Percentiles rank a stretch among this genome's conserved stretches.
Evolutionary conservation across 2,888 invertebrate species (phyloP).

Genomic region (Phaonia tiefii): DNA sequence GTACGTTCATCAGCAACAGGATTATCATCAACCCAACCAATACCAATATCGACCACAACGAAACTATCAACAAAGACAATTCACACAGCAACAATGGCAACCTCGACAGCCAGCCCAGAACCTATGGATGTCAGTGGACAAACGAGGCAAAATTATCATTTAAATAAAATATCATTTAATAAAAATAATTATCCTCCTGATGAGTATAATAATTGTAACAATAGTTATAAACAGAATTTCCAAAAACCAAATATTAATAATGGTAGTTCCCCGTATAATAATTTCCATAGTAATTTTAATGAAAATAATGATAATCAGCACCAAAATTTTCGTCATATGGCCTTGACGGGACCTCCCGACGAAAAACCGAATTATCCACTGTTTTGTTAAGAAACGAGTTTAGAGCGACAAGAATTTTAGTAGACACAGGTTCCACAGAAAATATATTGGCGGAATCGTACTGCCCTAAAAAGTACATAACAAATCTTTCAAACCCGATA

Average conservation of each 20-base stretch:
- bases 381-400: too few species aligned
- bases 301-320: not conserved
- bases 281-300: not conserved
- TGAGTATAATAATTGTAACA: too few species aligned
- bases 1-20: too few species aligned
- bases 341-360: not conserved
- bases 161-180: too few species aligned
- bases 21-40: not conserved
- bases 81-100: too few species aligned
- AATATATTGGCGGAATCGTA: not conserved
- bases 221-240: too few species aligned
- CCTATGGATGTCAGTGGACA: not conserved
- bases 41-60: not conserved
- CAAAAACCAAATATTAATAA: not conserved
- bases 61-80: not conserved
- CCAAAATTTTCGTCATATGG: slow-evolving; percentile 7
- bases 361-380: not conserved
- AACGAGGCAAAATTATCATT: not conserved
- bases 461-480: too few species aligned
- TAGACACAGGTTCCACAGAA: not conserved
- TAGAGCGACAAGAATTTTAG: not conserved
- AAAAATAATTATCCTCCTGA: too few species aligned
- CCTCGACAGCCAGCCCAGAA: not conserved
- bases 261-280: not conserved
- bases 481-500: too few species aligned